These are phyloP conservation scores for Protomyctophum bolini DNA, from an alignment of 2,113 vertebrate species.

Conservation along the genomic window DNA sequence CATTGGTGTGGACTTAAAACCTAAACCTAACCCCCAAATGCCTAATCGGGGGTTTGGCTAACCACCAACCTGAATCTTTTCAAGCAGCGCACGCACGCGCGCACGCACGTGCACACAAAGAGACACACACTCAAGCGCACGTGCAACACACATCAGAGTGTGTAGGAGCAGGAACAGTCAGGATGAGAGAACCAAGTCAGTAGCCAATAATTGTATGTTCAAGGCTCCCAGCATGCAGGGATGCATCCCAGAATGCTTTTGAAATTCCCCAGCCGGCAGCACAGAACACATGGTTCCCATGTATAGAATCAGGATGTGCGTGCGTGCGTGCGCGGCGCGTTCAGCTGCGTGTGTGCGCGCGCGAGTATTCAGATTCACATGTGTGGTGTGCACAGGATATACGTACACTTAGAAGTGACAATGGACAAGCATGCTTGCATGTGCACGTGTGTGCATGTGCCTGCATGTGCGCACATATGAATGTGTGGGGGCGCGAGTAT, in stretches of 20 bases:
- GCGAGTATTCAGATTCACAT: too few species aligned
- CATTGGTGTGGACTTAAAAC: too few species aligned
- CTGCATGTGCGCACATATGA: neutral
- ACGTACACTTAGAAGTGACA: too few species aligned
- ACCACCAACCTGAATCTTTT: too few species aligned
- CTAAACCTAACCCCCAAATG: too few species aligned
- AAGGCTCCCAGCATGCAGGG: constrained; percentile 14
- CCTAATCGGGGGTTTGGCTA: too few species aligned
- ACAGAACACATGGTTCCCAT: constrained; percentile 19
- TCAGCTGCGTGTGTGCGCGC: neutral
- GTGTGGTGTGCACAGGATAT: too few species aligned
- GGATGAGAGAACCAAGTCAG: constrained; percentile 10
- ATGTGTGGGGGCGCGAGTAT: constrained; percentile 25
- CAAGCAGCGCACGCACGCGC: constrained; percentile 10
- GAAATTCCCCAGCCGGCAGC: constrained; percentile 19
- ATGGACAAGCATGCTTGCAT: neutral
- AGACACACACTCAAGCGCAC: constrained; percentile 20
- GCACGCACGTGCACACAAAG: constrained; percentile 17
- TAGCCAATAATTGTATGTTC: constrained; percentile 20
- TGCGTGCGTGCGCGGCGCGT: neutral
- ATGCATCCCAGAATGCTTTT: neutral
- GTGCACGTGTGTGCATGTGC: constrained; percentile 22
- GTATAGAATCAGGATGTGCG: constrained; percentile 13
- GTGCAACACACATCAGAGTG: neutral
- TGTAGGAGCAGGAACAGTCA: neutral